Conservation (phyloP, 1,140 invertebrate species). For the Dendroctonus ponderosae region DNA sequence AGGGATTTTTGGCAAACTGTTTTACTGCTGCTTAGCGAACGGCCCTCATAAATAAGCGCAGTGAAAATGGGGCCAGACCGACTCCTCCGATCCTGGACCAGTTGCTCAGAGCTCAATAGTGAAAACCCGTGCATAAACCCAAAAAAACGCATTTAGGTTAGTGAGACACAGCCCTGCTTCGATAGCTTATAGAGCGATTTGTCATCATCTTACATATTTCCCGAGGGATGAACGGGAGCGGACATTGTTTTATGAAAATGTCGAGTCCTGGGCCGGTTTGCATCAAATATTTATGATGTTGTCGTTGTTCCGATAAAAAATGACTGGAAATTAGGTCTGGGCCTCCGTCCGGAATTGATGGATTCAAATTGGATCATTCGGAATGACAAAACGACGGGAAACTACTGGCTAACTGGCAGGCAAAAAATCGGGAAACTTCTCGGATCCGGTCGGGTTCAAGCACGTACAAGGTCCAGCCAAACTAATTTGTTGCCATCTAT, state of each 20-base stretch:
- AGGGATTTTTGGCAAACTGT: no score
- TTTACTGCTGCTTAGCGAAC: no score
- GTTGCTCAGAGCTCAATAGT: no score
- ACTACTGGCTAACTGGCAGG: no score
- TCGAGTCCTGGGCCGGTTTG: slow-evolving; percentile 34
- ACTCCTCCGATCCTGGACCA: no score
- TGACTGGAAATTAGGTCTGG: slow-evolving; percentile 13
- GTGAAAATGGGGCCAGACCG: no score
- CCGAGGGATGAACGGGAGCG: slow-evolving; percentile 36
- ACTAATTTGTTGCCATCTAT: slow-evolving; percentile 23
- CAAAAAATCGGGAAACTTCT: not conserved
- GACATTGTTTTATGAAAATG: slow-evolving; percentile 37
- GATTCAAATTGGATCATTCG: not conserved
- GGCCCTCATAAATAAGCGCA: no score
- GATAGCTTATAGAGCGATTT: slow-evolving; percentile 34
- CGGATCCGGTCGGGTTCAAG: not conserved
- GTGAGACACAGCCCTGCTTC: slow-evolving; percentile 10
- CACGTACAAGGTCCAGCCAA: slow-evolving; percentile 19
- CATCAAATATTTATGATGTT: slow-evolving; percentile 16
- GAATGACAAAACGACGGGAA: not conserved
- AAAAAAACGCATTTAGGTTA: not conserved
- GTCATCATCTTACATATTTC: slow-evolving; percentile 34
- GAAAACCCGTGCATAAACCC: no score
- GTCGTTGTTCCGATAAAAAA: slow-evolving; percentile 9
- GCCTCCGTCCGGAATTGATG: not conserved